Evolutionary conservation across 2,113 vertebrate species (phyloP).

Genomic region (Melierax canorus): DNA sequence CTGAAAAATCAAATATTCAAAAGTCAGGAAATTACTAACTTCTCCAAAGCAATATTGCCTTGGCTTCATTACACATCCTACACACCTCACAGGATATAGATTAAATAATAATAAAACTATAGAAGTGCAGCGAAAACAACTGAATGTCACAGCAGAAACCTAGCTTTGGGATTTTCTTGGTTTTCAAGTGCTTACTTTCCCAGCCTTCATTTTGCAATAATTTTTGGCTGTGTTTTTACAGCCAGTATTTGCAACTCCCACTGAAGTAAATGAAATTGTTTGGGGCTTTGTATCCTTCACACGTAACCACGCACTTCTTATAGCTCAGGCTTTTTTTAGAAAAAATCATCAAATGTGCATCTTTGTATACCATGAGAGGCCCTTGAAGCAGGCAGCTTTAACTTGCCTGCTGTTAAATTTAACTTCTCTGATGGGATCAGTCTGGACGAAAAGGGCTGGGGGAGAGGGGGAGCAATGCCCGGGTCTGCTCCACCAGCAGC

Average conservation of each 20-base stretch:
- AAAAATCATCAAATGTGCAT: background rate
- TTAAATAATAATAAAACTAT: background rate
- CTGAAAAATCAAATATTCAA: background rate
- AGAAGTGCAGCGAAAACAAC: background rate
- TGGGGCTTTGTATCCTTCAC: background rate
- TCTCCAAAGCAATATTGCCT: constrained; percentile 11
- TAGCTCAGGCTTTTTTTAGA: background rate
- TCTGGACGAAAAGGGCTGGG: background rate
- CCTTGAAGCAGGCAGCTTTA: background rate
- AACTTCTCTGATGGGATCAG: background rate
- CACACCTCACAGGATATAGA: background rate
- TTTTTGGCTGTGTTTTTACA: background rate
- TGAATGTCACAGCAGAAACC: background rate
- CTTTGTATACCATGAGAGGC: background rate
- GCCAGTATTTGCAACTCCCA: background rate
- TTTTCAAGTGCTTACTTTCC: background rate
- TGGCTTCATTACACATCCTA: constrained; percentile 18
- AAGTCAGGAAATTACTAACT: constrained; percentile 39
- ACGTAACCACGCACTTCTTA: background rate
- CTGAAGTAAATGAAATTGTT: background rate
- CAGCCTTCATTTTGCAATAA: background rate
- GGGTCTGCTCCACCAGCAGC: fast-evolving
- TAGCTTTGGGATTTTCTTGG: background rate
- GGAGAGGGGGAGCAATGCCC: background rate
- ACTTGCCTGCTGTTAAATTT: background rate